Evolutionary conservation across 2,113 vertebrate genomes (phyloP).

Genomic region (Equus quagga): DNA sequence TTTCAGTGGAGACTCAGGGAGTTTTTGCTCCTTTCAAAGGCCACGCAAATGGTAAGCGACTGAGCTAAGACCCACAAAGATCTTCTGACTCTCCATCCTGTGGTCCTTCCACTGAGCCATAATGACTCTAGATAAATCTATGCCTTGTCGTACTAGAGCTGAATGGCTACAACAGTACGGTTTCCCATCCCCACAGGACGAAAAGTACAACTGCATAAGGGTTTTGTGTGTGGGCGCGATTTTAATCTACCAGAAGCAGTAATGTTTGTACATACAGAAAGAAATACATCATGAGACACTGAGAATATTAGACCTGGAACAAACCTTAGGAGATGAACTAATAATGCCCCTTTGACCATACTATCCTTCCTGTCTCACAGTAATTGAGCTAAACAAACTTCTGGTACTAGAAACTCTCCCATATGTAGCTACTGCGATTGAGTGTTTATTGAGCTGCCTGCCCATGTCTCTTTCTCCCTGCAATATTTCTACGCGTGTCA

Average conservation of each 20-base stretch:
- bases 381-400: not conserved
- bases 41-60: not conserved
- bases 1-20: not conserved
- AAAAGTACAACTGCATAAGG: not conserved
- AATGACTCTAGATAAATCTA: not conserved
- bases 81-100: not conserved
- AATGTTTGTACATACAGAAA: not conserved
- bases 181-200: not conserved
- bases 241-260: not conserved
- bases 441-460: not conserved
- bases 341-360: not conserved
- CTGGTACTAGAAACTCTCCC: not conserved
- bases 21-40: not conserved
- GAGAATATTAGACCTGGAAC: not conserved
- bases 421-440: not conserved
- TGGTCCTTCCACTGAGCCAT: not conserved
- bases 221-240: not conserved
- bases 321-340: not conserved
- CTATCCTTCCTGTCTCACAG: not conserved
- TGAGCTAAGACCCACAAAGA: not conserved
- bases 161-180: not conserved
- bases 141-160: not conserved
- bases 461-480: not conserved
- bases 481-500: not conserved
- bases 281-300: not conserved